Evolutionary conservation across 2,113 vertebrate species (phyloP), one percentile per base, ranked within the genome.

Genomic region (Salvelinus alpinus): DNA sequence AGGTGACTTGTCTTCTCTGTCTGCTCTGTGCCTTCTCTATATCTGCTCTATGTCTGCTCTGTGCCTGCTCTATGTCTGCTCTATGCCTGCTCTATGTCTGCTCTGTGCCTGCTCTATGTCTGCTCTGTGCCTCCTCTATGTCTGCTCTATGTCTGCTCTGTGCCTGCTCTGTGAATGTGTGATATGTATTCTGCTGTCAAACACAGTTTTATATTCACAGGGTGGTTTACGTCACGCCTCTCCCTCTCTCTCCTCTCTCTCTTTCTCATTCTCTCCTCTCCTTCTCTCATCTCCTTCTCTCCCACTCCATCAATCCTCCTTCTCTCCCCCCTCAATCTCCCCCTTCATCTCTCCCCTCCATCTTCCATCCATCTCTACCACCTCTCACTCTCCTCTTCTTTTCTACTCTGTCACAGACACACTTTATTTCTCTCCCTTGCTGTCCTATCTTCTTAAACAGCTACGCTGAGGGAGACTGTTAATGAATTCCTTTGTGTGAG

Each of bases 121-220:
- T 29, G 3, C 29, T 29, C 29, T 5, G 4, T 31, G 1, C 4
- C 4, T 31, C 0, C 29, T 31, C 29, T 31, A 2, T 31, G 4
- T 2, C 4, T 31, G 4, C 29, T 31, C 29, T 31, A 4, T 31
- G 29, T 0, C 29, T 31, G 4, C 29, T 31, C 29, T 31, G 7
- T 38, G 34, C 7, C 34, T 31, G 29, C 29, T 7, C 64, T 11
- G 34, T 73, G 60, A 80, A 54, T 70, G 34, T 38, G 67, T 77
- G 70, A 38, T 38, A 38, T 64, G 70, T 77, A 82, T 85, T 84
- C 81, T 67, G 44, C 77, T 65, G 73, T 64, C 69, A 88, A 67
- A 78, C 68, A 75, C 70, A 69, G n/a, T 76, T 83, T 84, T 78
- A 80, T 67, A 70, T 83, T 83, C 75, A 81, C 67, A 78, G 54